Conservation (phyloP, 92 coral and sea anemone genomes). For the Epizoanthus scotinus region DNA sequence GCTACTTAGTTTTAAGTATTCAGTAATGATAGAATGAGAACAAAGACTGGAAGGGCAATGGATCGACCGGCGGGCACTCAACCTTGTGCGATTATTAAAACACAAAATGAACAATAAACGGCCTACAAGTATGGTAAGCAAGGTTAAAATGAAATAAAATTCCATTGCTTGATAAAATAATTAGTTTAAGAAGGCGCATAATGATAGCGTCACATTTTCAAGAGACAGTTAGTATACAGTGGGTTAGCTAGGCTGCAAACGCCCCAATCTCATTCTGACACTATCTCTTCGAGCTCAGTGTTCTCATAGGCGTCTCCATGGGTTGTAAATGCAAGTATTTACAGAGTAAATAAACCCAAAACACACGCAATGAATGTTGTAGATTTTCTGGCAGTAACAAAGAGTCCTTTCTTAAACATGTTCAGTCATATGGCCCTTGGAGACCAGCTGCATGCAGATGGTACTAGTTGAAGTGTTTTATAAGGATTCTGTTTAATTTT, state of each 20-base stretch:
- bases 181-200: constrained; percentile 1
- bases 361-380: background rate
- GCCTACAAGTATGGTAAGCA: constrained; percentile 2
- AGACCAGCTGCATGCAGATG: constrained; percentile 31
- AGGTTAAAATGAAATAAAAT: constrained; percentile 14
- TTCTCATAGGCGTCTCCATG: background rate
- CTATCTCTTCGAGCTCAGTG: background rate
- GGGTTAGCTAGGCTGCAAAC: background rate
- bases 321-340: background rate
- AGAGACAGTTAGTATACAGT: background rate
- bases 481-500: background rate
- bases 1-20: background rate
- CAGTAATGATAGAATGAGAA: background rate
- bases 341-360: constrained; percentile 6
- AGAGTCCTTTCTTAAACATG: background rate
- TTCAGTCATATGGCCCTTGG: background rate
- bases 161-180: constrained; percentile 11
- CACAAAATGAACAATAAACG: constrained; percentile 19
- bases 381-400: background rate
- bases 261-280: background rate
- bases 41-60: background rate
- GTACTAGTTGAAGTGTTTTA: background rate
- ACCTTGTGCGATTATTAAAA: background rate
- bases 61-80: background rate
- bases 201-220: constrained; percentile 9